Percentiles rank a stretch among this genome's conserved stretches.
phyloP scores from a whole-genome alignment of 2,113 vertebrate genomes.

The Hemichromis elongatus region DNA sequence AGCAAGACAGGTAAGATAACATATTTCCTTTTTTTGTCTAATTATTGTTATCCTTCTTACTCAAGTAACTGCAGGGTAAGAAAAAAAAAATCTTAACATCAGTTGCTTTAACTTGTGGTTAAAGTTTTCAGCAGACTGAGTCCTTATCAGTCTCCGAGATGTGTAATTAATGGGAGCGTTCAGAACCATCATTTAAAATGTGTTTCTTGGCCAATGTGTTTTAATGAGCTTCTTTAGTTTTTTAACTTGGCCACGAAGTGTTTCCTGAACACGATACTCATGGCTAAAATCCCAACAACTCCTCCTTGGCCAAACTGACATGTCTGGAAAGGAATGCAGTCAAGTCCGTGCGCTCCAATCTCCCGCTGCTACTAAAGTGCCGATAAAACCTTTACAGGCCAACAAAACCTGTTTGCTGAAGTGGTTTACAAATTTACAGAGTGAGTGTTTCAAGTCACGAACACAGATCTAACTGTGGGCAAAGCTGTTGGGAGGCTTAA shows the following conservation, averaged over 20 bases:
- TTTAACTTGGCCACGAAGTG: constrained; percentile 29
- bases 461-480: constrained; percentile 61
- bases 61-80: not conserved
- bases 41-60: not conserved
- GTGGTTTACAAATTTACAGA: constrained; percentile 72
- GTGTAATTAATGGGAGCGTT: not conserved
- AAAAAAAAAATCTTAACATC: not conserved
- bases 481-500: constrained; percentile 50
- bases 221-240: constrained; percentile 48
- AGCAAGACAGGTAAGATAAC: constrained; percentile 46
- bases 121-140: not conserved
- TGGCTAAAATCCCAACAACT: constrained; percentile 34
- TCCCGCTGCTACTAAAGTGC: constrained; percentile 75
- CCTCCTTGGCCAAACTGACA: constrained; percentile 71
- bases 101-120: not conserved
- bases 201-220: constrained; percentile 39
- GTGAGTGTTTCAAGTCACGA: constrained; percentile 78
- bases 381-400: constrained; percentile 76
- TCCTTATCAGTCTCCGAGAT: not conserved
- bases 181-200: not conserved
- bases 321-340: constrained; percentile 76
- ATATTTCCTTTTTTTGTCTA: not conserved
- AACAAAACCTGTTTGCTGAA: constrained; percentile 75
- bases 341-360: constrained; percentile 60
- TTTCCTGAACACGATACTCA: constrained; percentile 39